Conservation (phyloP, 1,140 invertebrate species). For the Pseudomyrmex pallidus region DNA sequence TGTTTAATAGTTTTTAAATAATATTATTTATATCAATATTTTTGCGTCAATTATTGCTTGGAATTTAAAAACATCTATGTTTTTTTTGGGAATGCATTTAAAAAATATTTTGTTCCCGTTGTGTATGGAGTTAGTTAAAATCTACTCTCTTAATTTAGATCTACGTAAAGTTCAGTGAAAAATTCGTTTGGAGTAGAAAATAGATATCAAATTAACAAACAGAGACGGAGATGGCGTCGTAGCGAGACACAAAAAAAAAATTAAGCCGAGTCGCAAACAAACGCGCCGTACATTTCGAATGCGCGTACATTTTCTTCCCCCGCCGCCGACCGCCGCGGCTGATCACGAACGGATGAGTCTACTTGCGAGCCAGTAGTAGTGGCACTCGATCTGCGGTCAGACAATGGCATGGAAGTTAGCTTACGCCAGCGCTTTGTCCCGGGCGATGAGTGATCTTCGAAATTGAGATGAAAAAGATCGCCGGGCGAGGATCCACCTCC, state of each 20-base stretch:
- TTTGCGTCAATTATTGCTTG: too few relatives aligned
- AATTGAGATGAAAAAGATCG: slow-evolving; percentile 55
- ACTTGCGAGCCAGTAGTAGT: slow-evolving; percentile 64
- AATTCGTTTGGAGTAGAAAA: not conserved
- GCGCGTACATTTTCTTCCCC: not conserved
- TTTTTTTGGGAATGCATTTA: not conserved
- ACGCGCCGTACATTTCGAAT: not conserved
- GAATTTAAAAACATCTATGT: not conserved
- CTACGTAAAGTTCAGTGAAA: not conserved
- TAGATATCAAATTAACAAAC: not conserved
- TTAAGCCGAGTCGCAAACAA: not conserved
- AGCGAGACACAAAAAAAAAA: slow-evolving; percentile 1
- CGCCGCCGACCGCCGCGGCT: not conserved
- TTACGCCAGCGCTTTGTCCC: slow-evolving; percentile 66
- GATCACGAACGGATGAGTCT: slow-evolving; percentile 64
- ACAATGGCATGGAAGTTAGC: slow-evolving; percentile 67
- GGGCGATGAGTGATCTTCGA: slow-evolving; percentile 64
- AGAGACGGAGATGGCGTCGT: not conserved
- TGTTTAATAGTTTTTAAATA: too few relatives aligned
- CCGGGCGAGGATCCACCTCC: not conserved
- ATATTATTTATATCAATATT: not conserved
- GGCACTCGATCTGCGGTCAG: slow-evolving; percentile 67
- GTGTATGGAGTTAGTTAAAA: too few relatives aligned
- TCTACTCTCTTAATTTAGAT: not conserved
- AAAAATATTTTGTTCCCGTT: not conserved